These are phyloP conservation scores for Peucedramus taeniatus DNA, from an alignment of 2,113 vertebrate genomes.

Conservation along the genomic window DNA sequence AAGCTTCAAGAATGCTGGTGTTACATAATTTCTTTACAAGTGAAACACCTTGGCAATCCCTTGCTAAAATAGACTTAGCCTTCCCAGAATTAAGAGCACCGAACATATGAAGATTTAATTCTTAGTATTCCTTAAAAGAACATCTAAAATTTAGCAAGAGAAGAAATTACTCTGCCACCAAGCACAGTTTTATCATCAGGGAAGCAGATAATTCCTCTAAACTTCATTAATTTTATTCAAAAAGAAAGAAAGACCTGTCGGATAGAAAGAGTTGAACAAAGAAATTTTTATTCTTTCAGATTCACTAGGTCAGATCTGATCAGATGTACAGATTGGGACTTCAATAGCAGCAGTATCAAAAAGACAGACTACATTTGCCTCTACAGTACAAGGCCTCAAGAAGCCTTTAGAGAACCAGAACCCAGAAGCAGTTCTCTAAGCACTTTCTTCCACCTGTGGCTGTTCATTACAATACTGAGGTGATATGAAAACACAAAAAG, in stretches of 20 bases:
- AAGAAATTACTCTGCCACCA: not conserved
- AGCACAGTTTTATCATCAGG: not conserved
- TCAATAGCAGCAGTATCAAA: not conserved
- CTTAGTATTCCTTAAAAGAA: not conserved
- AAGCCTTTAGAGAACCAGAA: not conserved
- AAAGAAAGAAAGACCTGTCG: not conserved
- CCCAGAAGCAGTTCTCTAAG: not conserved
- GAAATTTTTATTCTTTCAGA: not conserved
- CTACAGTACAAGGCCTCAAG: not conserved
- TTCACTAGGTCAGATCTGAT: not conserved
- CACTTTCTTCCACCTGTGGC: not conserved
- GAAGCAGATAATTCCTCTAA: not conserved
- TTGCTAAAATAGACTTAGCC: not conserved
- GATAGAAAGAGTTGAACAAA: not conserved
- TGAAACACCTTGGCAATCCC: not conserved
- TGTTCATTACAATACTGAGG: not conserved
- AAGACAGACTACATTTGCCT: not conserved
- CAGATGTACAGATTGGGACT: not conserved
- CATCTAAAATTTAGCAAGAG: not conserved
- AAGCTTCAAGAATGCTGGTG: not conserved
- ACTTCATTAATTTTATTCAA: not conserved
- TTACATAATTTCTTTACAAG: not conserved
- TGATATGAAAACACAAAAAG: not conserved
- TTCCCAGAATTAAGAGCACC: not conserved
- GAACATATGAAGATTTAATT: not conserved